These are phyloP conservation scores for Karalla daura DNA, from an alignment of 2,797 vertebrate genomes.

Conservation along the genomic window DNA sequence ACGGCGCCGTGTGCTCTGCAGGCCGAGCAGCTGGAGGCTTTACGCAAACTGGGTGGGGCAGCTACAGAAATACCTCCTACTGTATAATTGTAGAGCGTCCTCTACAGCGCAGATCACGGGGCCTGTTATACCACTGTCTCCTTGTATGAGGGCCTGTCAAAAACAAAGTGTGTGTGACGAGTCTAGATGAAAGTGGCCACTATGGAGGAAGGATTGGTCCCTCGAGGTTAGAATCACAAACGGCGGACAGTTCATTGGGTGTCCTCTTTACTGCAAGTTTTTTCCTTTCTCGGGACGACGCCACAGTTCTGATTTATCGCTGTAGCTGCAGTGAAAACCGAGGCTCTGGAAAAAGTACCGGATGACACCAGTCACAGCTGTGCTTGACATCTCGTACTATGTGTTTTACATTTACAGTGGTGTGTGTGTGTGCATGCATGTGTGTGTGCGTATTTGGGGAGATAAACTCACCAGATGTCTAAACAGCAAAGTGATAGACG, in stretches of 20 bases:
- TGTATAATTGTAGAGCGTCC: constrained; percentile 60
- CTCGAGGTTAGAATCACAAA: constrained; percentile 39
- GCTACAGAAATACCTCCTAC: constrained; percentile 37
- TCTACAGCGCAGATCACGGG: constrained; percentile 60
- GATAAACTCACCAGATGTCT: too few species aligned
- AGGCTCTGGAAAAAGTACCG: not conserved
- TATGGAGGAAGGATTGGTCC: constrained; percentile 24
- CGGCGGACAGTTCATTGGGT: not conserved
- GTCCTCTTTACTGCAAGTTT: constrained; percentile 18
- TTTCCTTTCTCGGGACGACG: not conserved
- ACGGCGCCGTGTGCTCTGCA: constrained; percentile 39
- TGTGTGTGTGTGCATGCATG: too few species aligned
- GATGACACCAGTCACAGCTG: not conserved
- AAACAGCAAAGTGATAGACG: too few species aligned
- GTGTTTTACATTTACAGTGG: too few species aligned
- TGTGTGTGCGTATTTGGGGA: too few species aligned
- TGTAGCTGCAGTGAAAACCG: not conserved
- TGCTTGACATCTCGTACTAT: not conserved
- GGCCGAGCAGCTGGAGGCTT: constrained; percentile 15
- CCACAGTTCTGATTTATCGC: not conserved
- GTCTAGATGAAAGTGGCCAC: constrained; percentile 23
- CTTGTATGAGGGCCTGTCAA: constrained; percentile 40
- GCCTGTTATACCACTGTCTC: constrained; percentile 27
- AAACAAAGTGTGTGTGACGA: constrained; percentile 47
- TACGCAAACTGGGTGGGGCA: constrained; percentile 43